A percentile compares a stretch with the other conserved stretches of the same genome.
Evolutionary conservation across 1,140 invertebrate genomes (phyloP).

Genomic region (Chrysoperla carnea): DNA sequence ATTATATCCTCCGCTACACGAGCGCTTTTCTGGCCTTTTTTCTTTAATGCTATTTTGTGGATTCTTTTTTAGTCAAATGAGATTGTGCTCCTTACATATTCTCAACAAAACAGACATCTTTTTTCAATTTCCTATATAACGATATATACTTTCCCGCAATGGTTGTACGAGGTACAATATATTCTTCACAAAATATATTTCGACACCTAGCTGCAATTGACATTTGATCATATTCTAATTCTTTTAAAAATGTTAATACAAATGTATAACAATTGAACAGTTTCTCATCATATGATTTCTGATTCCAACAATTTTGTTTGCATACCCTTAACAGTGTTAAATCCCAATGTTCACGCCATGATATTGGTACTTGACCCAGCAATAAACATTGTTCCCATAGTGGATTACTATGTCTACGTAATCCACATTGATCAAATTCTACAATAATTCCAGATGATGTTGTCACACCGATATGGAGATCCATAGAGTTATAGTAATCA

Average conservation of each 20-base stretch:
- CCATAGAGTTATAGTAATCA: constrained; percentile 57
- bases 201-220: constrained; percentile 41
- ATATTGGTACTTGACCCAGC: constrained; percentile 39
- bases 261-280: constrained; percentile 65
- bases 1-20: no score
- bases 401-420: constrained; percentile 30
- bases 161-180: constrained; percentile 53
- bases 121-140: constrained; percentile 47
- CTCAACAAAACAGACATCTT: constrained; percentile 23
- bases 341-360: constrained; percentile 64
- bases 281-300: constrained; percentile 48
- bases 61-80: no score
- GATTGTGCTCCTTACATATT: no score
- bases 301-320: constrained; percentile 41
- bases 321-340: constrained; percentile 41
- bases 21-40: no score
- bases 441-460: constrained; percentile 52
- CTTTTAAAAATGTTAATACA: constrained; percentile 51
- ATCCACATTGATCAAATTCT: constrained; percentile 58
- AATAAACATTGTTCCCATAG: constrained; percentile 54
- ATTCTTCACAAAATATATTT: constrained; percentile 53
- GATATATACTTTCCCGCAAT: constrained; percentile 66
- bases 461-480: constrained; percentile 68
- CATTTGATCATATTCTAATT: constrained; percentile 39
- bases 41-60: no score